Conservation (phyloP, 2,113 vertebrate genomes). For the Ia io region DNA sequence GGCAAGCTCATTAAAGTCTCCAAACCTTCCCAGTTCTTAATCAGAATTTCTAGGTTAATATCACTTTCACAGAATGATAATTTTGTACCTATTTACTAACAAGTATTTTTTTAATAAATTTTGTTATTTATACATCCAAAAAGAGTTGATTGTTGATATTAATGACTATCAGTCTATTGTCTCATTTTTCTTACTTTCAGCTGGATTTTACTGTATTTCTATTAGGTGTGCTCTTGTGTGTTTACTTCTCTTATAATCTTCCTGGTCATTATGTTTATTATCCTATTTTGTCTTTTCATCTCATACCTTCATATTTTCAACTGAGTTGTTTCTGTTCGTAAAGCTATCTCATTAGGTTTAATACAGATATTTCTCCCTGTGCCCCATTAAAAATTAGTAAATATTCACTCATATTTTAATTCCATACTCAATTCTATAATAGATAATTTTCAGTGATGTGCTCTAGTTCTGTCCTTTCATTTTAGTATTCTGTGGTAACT, state of each 20-base stretch:
- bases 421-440: not conserved
- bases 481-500: not conserved
- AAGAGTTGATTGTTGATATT: not conserved
- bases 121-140: not conserved
- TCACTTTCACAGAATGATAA: not conserved
- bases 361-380: not conserved
- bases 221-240: not conserved
- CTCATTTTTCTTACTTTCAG: not conserved
- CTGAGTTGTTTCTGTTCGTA: not conserved
- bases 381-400: not conserved
- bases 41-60: not conserved
- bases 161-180: not conserved
- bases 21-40: not conserved
- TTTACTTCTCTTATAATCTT: not conserved
- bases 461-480: not conserved
- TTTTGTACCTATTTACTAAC: not conserved
- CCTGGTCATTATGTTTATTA: not conserved
- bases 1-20: not conserved
- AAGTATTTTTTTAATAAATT: not conserved
- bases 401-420: not conserved
- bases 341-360: not conserved
- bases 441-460: not conserved
- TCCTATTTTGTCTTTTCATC: not conserved
- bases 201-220: not conserved
- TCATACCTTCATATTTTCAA: not conserved